Evolutionary conservation across 2,888 invertebrate genomes (phyloP).

Genomic region (Cryptocephalus primarius): DNA sequence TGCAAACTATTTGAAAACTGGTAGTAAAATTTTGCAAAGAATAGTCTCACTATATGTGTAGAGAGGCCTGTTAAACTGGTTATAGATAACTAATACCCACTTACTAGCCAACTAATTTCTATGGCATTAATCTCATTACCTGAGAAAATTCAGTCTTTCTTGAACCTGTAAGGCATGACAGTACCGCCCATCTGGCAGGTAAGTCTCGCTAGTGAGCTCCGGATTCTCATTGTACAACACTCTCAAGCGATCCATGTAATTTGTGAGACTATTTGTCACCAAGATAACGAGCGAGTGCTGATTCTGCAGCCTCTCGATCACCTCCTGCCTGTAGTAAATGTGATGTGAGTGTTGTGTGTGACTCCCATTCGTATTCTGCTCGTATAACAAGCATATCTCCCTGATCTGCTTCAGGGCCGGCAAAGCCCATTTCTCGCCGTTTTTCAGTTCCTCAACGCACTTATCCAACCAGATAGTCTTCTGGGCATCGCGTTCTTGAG

Average conservation of each 20-base stretch:
- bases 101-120: too few relatives aligned
- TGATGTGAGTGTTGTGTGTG: slow-evolving; percentile 44
- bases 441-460: slow-evolving; percentile 88
- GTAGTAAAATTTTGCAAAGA: too few relatives aligned
- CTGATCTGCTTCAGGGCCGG: slow-evolving; percentile 92
- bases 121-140: slow-evolving; percentile 15
- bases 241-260: slow-evolving; percentile 82
- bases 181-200: slow-evolving; percentile 79
- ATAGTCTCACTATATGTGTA: too few relatives aligned
- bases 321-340: slow-evolving; percentile 44
- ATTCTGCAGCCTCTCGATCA: slow-evolving; percentile 78
- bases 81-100: too few relatives aligned
- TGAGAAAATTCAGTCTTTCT: slow-evolving; percentile 83
- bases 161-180: slow-evolving; percentile 88
- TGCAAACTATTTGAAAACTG: too few relatives aligned
- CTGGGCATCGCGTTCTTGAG: slow-evolving; percentile 87
- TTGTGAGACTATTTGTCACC: slow-evolving; percentile 83
- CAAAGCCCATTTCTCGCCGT: slow-evolving; percentile 81
- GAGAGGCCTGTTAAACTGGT: too few relatives aligned
- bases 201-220: slow-evolving; percentile 65
- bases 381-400: slow-evolving; percentile 91
- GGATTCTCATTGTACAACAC: slow-evolving; percentile 56
- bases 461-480: slow-evolving; percentile 90
- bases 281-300: slow-evolving; percentile 88
- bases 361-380: slow-evolving; percentile 59